Conservation (phyloP, 2,888 invertebrate genomes). For the Mycalesis mineus region DNA sequence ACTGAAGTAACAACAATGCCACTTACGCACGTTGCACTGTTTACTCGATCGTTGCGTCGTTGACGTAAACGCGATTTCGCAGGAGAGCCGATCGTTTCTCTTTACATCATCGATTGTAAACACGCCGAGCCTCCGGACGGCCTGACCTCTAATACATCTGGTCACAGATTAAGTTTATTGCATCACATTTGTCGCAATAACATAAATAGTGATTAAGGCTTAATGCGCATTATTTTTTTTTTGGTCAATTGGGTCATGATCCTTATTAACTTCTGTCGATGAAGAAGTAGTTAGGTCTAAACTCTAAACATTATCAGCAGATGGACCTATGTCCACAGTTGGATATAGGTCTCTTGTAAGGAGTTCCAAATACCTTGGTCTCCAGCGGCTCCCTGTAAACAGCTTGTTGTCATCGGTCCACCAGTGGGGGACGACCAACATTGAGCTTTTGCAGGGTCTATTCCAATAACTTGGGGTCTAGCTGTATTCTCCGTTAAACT, state of each 20-base stretch:
- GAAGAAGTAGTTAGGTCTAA: no score
- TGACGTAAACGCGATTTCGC: slow-evolving; percentile 22
- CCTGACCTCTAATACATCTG: slow-evolving; percentile 18
- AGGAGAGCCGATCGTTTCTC: slow-evolving; percentile 1
- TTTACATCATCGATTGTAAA: slow-evolving; percentile 20
- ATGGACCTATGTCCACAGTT: no score
- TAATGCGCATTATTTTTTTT: background rate
- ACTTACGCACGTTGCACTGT: slow-evolving; percentile 13
- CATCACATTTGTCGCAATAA: slow-evolving; percentile 21
- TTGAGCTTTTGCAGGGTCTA: no score
- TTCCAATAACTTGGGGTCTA: no score
- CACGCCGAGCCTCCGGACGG: slow-evolving; percentile 23
- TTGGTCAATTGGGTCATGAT: background rate
- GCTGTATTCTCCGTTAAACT: no score
- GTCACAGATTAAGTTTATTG: slow-evolving; percentile 12
- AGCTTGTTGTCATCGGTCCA: no score
- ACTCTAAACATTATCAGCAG: no score
- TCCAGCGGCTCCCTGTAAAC: no score
- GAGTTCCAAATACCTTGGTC: no score
- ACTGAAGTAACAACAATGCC: background rate
- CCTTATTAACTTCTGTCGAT: background rate
- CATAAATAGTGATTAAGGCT: background rate
- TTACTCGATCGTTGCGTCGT: background rate
- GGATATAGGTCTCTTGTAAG: no score
- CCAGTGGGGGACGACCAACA: no score